These are phyloP conservation scores for Sylvia atricapilla DNA, from an alignment of 2,113 vertebrate species.

Conservation along the genomic window DNA sequence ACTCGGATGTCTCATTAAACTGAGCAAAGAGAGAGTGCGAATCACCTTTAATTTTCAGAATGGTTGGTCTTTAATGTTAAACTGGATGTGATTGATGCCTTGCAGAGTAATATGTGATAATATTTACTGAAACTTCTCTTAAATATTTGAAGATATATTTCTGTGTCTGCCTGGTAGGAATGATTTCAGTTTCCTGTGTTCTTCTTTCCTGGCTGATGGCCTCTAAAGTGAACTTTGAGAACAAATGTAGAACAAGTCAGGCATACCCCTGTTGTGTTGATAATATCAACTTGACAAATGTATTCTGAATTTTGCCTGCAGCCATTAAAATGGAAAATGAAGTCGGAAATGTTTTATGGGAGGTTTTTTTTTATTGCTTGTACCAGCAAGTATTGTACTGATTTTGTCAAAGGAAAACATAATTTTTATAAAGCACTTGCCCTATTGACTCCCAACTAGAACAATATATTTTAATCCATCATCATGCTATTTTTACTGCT, in stretches of 20 bases:
- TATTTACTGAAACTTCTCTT: constrained; percentile 28
- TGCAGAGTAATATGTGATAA: neutral
- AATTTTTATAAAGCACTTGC: constrained; percentile 30
- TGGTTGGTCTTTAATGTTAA: neutral
- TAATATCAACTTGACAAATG: constrained; percentile 56
- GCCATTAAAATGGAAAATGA: constrained; percentile 55
- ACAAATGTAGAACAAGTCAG: constrained; percentile 30
- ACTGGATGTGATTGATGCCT: constrained; percentile 11
- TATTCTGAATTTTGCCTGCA: constrained; percentile 54
- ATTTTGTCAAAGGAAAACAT: constrained; percentile 49
- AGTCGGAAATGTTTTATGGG: constrained; percentile 39
- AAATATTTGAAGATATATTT: neutral
- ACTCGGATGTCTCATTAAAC: constrained; percentile 1
- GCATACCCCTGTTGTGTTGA: constrained; percentile 44
- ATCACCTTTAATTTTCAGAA: constrained; percentile 12
- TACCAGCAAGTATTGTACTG: constrained; percentile 43
- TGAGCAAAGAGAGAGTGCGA: neutral
- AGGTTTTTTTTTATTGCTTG: constrained; percentile 10
- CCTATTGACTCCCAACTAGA: constrained; percentile 19
- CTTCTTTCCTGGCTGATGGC: neutral
- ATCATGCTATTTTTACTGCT: constrained; percentile 14
- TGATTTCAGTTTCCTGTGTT: neutral
- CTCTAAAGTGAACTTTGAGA: constrained; percentile 35
- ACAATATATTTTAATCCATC: constrained; percentile 32
- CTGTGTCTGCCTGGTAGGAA: neutral